Evolutionary conservation across 2,797 vertebrate species (phyloP).

Genomic region (Rhinoraja longicauda): DNA sequence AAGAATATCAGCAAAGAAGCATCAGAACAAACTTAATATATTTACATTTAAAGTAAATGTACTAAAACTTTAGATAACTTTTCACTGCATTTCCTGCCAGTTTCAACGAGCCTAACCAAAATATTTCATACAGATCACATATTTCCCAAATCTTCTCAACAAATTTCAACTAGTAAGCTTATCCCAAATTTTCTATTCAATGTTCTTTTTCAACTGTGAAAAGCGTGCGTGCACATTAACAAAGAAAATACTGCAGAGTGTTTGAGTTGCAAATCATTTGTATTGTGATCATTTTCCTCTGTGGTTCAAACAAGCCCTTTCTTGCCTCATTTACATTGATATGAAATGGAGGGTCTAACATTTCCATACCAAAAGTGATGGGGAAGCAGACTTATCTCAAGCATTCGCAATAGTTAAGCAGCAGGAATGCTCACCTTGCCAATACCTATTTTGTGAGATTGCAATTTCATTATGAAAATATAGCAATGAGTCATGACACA

Average conservation of each 20-base stretch:
- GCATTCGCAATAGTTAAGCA: neutral
- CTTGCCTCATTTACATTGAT: neutral
- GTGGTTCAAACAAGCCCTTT: neutral
- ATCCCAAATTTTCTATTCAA: neutral
- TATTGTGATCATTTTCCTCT: neutral
- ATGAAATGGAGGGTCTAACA: neutral
- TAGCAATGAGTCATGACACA: neutral
- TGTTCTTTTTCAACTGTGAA: neutral
- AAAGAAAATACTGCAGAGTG: neutral
- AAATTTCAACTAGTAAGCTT: neutral
- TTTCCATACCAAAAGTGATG: neutral
- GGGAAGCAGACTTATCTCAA: neutral
- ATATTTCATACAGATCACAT: neutral
- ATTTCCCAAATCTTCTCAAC: neutral
- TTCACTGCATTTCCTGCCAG: neutral
- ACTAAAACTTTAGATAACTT: neutral
- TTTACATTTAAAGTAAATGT: neutral
- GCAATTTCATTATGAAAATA: neutral
- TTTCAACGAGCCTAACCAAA: neutral
- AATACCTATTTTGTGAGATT: neutral
- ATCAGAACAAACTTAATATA: neutral
- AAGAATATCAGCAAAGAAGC: neutral
- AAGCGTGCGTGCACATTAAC: neutral
- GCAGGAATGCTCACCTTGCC: neutral
- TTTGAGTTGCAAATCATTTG: neutral